Base-by-base conservation (phyloP, 2,888 invertebrate genomes). In the Pterostichus madidus region DNA sequence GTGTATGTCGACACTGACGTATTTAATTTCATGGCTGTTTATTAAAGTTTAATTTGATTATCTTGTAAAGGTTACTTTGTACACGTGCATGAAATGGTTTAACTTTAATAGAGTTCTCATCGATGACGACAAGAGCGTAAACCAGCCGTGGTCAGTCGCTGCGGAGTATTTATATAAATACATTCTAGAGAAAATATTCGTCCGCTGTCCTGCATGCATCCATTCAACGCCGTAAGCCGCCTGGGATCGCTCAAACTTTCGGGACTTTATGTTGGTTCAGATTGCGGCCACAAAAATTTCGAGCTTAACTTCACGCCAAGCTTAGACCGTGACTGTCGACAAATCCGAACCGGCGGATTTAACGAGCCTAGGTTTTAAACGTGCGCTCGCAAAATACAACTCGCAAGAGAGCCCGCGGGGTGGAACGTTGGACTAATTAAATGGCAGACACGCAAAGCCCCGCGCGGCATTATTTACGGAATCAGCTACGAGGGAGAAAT, bases 11-110 rank as follows among this genome's bases (percentile, higher is more conserved):
- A 17, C 46, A 35, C 76, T 82, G 76, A 61, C 53, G 77, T 83
- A 64, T 83, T 83, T 64, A 64, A 83, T 83, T 61, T 64, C 39
- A 76, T 56, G 73, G 59, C 24, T 75, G 82, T 77, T 61, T 68
- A 83, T 83, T 76, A 53, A 83, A 77, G 77, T 83, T 83, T 83
- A 76, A 82, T 82, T 82, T 82, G 82, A 83, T 76, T 83, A 64
- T 77, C 17, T 56, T 44, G 61, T 59, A 61, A 81, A 81, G 56
- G 61, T 81, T 81, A 59, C 39, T 53, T 52, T 53, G 73, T 31
- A 80, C 73, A 80, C 80, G 52, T 80, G 59, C 39, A 80, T 71
- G 68, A 39, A 80, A 53, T 64, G 56, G 59, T 73, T 71, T 49
- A 53, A 56, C n/a, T 52, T 56, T 71, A 81, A 81, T 81, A 56